Conservation (phyloP, 2,888 invertebrate genomes). For the Frankliniella fusca region DNA sequence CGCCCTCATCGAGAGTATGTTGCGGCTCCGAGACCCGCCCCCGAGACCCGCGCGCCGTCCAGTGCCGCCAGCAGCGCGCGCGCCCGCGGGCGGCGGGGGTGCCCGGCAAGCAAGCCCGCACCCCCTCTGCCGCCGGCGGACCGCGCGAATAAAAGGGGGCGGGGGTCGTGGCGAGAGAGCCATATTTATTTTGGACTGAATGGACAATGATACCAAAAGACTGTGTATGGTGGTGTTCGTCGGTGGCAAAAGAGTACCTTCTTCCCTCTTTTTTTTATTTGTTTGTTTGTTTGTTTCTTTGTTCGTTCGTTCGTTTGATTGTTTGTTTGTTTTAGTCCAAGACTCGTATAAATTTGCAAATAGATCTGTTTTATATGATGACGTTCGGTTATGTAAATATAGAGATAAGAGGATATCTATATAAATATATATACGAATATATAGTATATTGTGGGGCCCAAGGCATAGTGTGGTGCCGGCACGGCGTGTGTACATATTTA, state of each 20-base stretch:
- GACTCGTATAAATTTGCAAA: conserved; percentile 17
- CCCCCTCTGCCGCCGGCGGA: not conserved
- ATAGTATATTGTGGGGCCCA: conserved; percentile 22
- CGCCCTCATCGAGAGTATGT: not conserved
- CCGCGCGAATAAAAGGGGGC: too few species aligned
- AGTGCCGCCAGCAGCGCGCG: not conserved
- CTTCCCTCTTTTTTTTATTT: not conserved
- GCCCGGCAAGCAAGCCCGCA: not conserved
- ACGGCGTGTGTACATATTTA: conserved; percentile 17
- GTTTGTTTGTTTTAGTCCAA: conserved; percentile 26
- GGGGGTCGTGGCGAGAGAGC: not conserved
- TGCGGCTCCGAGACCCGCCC: too few species aligned
- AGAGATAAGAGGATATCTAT: conserved; percentile 14
- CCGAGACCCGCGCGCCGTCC: not conserved
- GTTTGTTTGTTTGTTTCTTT: not conserved
- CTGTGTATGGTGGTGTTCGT: conserved; percentile 25
- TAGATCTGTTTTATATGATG: conserved; percentile 25
- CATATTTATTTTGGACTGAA: conserved; percentile 21
- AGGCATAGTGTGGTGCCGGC: conserved; percentile 15
- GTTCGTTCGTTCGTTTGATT: conserved; percentile 2
- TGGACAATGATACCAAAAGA: conserved; percentile 25
- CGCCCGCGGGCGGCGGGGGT: too few species aligned
- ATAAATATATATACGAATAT: conserved; percentile 8
- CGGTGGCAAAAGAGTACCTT: conserved; percentile 21
- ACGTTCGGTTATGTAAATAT: conserved; percentile 23